Conservation (phyloP, 2,888 invertebrate genomes). For the Seira sanloemensis region DNA sequence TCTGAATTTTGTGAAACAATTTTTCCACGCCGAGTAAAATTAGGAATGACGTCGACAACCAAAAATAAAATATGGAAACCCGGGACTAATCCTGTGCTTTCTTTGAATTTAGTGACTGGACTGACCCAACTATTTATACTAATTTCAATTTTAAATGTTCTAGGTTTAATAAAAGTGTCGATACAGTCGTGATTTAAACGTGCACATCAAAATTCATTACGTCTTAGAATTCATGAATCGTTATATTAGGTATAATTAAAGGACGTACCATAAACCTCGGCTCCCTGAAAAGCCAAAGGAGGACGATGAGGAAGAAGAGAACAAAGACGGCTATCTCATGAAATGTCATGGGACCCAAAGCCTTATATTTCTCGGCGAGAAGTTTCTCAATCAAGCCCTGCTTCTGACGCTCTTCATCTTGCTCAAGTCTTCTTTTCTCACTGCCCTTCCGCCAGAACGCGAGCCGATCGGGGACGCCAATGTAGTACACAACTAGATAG, state of each 20-base stretch:
- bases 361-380: slow-evolving; percentile 86
- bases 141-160: too few species aligned
- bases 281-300: slow-evolving; percentile 91
- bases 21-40: too few species aligned
- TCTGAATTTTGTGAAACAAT: too few species aligned
- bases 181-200: too few species aligned
- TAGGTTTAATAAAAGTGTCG: too few species aligned
- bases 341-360: slow-evolving; percentile 87
- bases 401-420: slow-evolving; percentile 31
- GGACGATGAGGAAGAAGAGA: slow-evolving; percentile 86
- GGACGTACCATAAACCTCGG: slow-evolving; percentile 84
- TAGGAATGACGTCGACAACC: too few species aligned
- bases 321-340: slow-evolving; percentile 84
- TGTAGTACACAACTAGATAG: slow-evolving; percentile 87
- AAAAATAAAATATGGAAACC: too few species aligned
- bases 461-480: slow-evolving; percentile 80
- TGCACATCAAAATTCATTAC: too few species aligned
- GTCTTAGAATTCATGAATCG: too few species aligned
- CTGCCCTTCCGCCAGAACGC: slow-evolving; percentile 44
- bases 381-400: slow-evolving; percentile 76
- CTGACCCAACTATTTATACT: not conserved
- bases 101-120: too few species aligned
- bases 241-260: too few species aligned
- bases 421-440: slow-evolving; percentile 23
- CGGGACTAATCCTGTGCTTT: too few species aligned